Percentiles rank a stretch among this genome's conserved stretches.
Conservation (phyloP, 2,797 vertebrate genomes). For the Enteromius radiatus region DNA sequence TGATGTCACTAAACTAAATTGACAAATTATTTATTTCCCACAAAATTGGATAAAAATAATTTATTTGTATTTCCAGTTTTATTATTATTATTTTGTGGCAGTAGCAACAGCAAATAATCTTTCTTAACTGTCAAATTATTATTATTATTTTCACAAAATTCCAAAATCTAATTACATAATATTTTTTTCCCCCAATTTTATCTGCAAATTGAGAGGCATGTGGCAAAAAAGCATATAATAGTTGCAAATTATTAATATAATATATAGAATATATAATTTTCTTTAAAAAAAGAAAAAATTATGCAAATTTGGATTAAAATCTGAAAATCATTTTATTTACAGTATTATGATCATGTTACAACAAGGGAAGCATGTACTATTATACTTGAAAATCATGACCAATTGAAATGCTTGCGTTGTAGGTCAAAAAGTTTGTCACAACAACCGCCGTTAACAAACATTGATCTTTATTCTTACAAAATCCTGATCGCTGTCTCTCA, state of each 20-base stretch:
- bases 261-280: background rate
- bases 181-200: background rate
- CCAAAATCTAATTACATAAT: background rate
- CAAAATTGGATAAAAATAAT: no score
- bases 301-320: background rate
- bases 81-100: no score
- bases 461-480: conserved; percentile 68
- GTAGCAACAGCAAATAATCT: background rate
- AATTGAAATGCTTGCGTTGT: conserved; percentile 1
- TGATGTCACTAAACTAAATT: no score
- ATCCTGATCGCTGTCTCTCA: conserved; percentile 64
- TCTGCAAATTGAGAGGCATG: background rate
- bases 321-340: background rate
- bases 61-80: no score
- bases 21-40: no score
- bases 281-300: no score
- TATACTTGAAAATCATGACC: background rate
- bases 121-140: background rate
- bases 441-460: conserved; percentile 32
- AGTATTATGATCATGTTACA: background rate
- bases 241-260: background rate
- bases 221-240: background rate
- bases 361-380: background rate
- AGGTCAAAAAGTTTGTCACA: conserved; percentile 12
- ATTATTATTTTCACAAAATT: background rate